Evolutionary conservation across 1,140 invertebrate species (phyloP), one percentile per base, ranked within the genome.

Genomic region (Popillia japonica): DNA sequence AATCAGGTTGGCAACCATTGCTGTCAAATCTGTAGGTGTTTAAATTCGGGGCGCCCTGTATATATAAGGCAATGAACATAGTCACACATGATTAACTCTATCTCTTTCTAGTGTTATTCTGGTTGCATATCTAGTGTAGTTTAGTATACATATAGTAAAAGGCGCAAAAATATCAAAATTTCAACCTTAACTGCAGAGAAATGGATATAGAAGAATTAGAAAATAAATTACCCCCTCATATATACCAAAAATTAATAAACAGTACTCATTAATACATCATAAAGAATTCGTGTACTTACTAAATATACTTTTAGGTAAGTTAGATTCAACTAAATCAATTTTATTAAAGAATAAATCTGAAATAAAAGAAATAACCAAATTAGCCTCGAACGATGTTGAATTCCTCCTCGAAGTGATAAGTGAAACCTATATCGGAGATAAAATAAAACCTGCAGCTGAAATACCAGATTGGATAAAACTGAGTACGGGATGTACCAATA

Each of bases 401-500:
- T 17, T 78, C 23, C 23, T 82, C 17, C 6, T 59, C 11, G 6
- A 41, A 27, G 42, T 59, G 59, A 73, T 48, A 64, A 68, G 72
- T 8, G 40, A 79, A 78, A 72, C 77, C 23, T 48, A 75, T 72
- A 40, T 81, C 64, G 78, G 72, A 55, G 73, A 78, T 72, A 82
- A 82, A 82, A 78, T 82, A 23, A 40, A 27, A 9, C 79, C 61
- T 55, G 61, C 80, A 8, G 22, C 73, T 22, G 20, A 81, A 55
- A 75, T 83, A 40, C 40, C 83, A 8, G 80, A 84, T 73, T 88
- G 86, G 87, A 80, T 83, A 0, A 84, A 86, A 75, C 80, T 94
- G 61, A 88, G 88, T 68, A 90, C 89, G 79, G 92, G 93, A n/a
- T 94, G 92, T 84, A 22, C 77, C 17, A 82, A 84, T 34, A 85